Evolutionary conservation across 2,797 vertebrate species (phyloP), one percentile per base, ranked within the genome.

Genomic region (Xenentodon cancila): DNA sequence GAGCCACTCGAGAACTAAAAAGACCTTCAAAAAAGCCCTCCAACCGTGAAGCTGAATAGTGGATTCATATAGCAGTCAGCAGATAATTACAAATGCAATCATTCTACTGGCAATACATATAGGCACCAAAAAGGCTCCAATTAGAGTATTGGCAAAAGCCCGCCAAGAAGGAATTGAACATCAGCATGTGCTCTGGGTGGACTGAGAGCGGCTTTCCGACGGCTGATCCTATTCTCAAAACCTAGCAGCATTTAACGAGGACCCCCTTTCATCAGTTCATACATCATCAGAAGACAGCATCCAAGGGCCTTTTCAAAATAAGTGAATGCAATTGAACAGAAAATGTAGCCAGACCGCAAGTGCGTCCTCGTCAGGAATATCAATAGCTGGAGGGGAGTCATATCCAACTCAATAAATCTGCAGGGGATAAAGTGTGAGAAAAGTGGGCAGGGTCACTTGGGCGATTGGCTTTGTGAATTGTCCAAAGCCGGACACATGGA

Each of bases 401-500:
- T 1, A 20, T 78, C 62, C 6, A 63, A 43, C 51, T 68, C 71
- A 57, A 75, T 80, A 76, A 70, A 71, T 80, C 49, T 9, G 48
- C 7, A 0, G 42, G 53, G 64, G 3, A 32, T 76, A 30, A 82
- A 72, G 79, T 79, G 82, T 86, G 84, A 86, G 81, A 83, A 79
- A 84, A 78, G 71, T 64, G 73, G 71, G 68, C 59, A 59, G 63
- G 71, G 68, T 84, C 69, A 47, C 55, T 70, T 7, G 8, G 69
- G 45, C 54, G 19, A 32, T 73, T 51, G 55, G 60, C 72, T 81
- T 83, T 84, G 73, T 85, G 84, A 68, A 81, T 87, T 84, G 86
- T 91, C 84, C 80, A 25, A 34, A 55, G 67, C 59, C 22, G 88
- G 89, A 92, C 91, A 90, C 91, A 89, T 90, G 91, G 88, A 65